Evolutionary conservation across 1,140 invertebrate species (phyloP).

Genomic region (Anoplolepis gracilipes): DNA sequence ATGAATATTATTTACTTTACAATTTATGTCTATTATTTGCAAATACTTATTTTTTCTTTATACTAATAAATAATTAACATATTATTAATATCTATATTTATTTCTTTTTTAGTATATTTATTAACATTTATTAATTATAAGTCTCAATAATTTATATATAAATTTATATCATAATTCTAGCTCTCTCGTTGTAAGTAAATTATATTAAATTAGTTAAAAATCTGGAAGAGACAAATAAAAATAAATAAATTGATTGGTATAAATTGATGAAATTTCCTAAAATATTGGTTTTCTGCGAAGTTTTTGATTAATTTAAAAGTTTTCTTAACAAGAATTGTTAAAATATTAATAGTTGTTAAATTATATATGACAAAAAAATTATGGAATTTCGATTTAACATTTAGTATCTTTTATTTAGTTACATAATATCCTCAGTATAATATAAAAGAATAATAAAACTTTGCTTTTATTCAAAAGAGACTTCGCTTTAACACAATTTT

Average conservation of each 20-base stretch:
- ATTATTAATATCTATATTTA: neutral
- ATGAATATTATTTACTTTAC: neutral
- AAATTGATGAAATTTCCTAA: neutral
- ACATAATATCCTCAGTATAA: neutral
- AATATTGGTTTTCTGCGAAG: neutral
- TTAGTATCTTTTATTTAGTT: neutral
- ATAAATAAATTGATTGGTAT: too few relatives aligned
- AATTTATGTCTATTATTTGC: neutral
- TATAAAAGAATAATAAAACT: neutral
- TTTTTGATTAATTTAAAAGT: constrained; percentile 39
- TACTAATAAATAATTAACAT: neutral
- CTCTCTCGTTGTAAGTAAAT: neutral
- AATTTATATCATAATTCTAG: neutral
- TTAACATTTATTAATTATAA: constrained; percentile 1
- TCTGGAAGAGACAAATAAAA: neutral
- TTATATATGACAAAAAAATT: neutral
- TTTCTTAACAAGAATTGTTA: constrained; percentile 1
- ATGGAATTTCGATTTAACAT: constrained; percentile 20
- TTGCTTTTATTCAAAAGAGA: neutral
- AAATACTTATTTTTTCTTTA: neutral
- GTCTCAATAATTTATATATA: neutral
- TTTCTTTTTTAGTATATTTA: too few relatives aligned
- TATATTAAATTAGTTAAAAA: neutral
- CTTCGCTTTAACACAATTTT: neutral
- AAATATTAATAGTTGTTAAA: constrained; percentile 7